Conservation (phyloP, 1,140 invertebrate species). For the Calliphora vicina region DNA sequence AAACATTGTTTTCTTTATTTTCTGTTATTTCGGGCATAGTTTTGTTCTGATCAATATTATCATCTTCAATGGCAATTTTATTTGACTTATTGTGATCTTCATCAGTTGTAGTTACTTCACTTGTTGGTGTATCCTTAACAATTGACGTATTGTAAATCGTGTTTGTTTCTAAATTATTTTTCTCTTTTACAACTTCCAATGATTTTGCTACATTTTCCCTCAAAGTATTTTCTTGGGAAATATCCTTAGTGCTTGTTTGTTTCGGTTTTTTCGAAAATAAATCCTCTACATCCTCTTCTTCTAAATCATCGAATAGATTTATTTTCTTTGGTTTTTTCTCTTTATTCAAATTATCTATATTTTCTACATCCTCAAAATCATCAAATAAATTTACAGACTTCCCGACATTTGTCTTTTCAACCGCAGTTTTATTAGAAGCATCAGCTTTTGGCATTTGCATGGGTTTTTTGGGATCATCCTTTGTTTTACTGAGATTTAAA, state of each 20-base stretch:
- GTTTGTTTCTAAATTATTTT: background rate
- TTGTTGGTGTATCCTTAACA: no score
- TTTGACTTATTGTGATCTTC: no score
- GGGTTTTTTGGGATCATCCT: background rate
- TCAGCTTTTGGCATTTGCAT: background rate
- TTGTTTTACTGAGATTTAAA: background rate
- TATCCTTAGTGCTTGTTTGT: background rate
- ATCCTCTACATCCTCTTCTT: slow-evolving; percentile 49
- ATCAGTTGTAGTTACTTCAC: no score
- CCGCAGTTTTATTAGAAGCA: background rate
- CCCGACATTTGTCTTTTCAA: no score
- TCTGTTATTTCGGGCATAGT: no score
- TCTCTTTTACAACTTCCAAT: background rate
- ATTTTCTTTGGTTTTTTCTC: slow-evolving; percentile 8
- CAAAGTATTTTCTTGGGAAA: background rate
- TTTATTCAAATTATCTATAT: slow-evolving; percentile 28
- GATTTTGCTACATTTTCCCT: background rate
- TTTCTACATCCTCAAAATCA: slow-evolving; percentile 19
- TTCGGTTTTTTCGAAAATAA: slow-evolving; percentile 13
- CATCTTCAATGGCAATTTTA: no score
- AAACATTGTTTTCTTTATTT: no score
- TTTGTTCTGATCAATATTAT: no score
- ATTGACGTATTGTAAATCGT: no score
- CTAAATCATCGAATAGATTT: slow-evolving; percentile 46
- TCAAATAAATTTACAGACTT: background rate